A percentile compares a stretch with the other conserved stretches of the same genome.
Evolutionary conservation across 2,888 invertebrate species (phyloP).

Genomic region (Cancer borealis): DNA sequence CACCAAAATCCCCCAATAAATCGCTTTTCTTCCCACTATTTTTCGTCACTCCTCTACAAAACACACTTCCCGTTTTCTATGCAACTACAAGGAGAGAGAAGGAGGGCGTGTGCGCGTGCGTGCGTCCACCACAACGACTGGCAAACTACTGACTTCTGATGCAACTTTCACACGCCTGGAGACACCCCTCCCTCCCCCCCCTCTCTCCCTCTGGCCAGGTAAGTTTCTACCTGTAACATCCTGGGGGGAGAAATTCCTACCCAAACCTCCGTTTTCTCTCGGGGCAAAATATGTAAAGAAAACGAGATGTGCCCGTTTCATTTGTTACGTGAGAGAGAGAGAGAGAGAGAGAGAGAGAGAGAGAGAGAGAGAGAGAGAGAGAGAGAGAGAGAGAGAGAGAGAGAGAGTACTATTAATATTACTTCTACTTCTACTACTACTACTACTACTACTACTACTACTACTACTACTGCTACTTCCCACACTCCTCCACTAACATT

Average conservation of each 20-base stretch:
- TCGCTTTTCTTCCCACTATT: background rate
- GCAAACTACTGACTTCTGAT: background rate
- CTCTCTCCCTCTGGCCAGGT: background rate
- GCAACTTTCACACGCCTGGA: background rate
- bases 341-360: constrained; percentile 14
- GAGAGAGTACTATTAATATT: background rate
- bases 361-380: background rate
- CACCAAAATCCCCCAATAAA: background rate
- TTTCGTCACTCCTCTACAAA: background rate
- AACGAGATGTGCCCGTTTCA: background rate
- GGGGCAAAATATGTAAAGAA: background rate
- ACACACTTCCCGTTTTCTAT: background rate
- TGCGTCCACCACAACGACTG: background rate
- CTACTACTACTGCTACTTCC: background rate
- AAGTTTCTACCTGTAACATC: background rate
- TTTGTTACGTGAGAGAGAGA: background rate
- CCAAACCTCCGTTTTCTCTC: background rate
- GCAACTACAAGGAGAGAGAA: background rate
- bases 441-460: background rate
- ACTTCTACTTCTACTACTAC: background rate
- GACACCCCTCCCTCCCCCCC: background rate
- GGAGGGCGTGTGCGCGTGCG: background rate
- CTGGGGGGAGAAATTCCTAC: background rate
- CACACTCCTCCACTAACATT: background rate
- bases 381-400: background rate